Conservation (phyloP, 2,888 invertebrate genomes). For the Molanna angustata region DNA sequence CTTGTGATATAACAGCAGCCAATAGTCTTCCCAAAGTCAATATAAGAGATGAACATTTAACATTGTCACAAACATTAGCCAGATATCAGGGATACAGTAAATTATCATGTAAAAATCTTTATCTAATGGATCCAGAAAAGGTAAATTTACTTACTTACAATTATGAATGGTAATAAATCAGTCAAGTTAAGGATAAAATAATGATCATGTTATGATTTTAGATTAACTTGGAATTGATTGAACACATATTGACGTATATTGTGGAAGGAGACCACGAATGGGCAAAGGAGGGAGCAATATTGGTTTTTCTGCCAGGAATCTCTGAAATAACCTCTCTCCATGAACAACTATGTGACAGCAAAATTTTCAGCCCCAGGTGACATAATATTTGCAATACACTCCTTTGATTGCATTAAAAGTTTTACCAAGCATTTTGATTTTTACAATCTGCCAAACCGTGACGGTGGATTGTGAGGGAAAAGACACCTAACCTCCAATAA, state of each 20-base stretch:
- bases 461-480: too few species aligned
- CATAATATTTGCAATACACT: too few species aligned
- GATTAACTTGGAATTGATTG: slow-evolving; percentile 76
- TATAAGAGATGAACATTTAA: slow-evolving; percentile 69
- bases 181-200: neutral
- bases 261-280: slow-evolving; percentile 66
- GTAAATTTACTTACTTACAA: too few species aligned
- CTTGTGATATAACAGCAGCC: slow-evolving; percentile 57
- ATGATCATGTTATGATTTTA: slow-evolving; percentile 36
- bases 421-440: too few species aligned
- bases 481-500: too few species aligned
- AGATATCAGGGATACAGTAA: slow-evolving; percentile 63
- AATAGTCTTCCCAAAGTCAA: slow-evolving; percentile 56
- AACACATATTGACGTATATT: slow-evolving; percentile 67
- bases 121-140: slow-evolving; percentile 71
- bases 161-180: neutral
- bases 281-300: slow-evolving; percentile 70
- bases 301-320: slow-evolving; percentile 77
- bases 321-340: slow-evolving; percentile 72
- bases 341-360: slow-evolving; percentile 65
- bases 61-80: slow-evolving; percentile 62
- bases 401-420: too few species aligned
- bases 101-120: slow-evolving; percentile 69
- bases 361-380: slow-evolving; percentile 62
- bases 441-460: too few species aligned